Conservation (phyloP, 1,140 invertebrate genomes). For the Rhagoletis pomonella region DNA sequence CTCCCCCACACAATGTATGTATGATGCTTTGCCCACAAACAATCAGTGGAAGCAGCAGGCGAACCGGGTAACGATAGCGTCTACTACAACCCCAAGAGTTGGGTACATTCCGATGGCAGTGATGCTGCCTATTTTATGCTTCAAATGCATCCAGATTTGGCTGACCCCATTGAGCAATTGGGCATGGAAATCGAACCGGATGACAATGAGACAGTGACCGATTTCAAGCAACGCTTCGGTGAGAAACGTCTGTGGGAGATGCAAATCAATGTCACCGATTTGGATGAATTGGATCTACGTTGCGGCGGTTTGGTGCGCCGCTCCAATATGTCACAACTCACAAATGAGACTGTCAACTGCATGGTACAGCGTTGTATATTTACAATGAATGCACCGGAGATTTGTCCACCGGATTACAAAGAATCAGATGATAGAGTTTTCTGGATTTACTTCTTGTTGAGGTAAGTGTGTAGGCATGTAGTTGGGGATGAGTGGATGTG, state of each 20-base stretch:
- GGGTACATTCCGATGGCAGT: slow-evolving; percentile 72
- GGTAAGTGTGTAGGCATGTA: slow-evolving; percentile 58
- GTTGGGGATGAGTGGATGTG: no score
- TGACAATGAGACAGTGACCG: slow-evolving; percentile 79
- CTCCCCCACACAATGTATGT: not conserved
- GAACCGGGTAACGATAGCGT: slow-evolving; percentile 1
- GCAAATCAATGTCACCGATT: slow-evolving; percentile 81
- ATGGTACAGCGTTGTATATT: slow-evolving; percentile 83
- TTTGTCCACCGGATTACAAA: slow-evolving; percentile 84
- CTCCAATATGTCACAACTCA: slow-evolving; percentile 78
- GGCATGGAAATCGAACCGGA: slow-evolving; percentile 83
- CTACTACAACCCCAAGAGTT: slow-evolving; percentile 58
- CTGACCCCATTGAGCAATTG: slow-evolving; percentile 81
- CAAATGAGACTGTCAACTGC: slow-evolving; percentile 78
- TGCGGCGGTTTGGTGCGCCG: slow-evolving; percentile 81
- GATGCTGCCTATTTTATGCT: slow-evolving; percentile 78
- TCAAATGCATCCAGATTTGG: slow-evolving; percentile 82
- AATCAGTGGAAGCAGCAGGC: slow-evolving; percentile 31
- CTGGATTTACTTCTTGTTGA: slow-evolving; percentile 85
- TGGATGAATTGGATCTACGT: slow-evolving; percentile 82
- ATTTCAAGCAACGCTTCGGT: slow-evolving; percentile 81
- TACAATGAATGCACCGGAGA: slow-evolving; percentile 80
- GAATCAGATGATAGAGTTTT: slow-evolving; percentile 84
- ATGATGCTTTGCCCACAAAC: slow-evolving; percentile 3
- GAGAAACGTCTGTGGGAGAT: slow-evolving; percentile 77